Evolutionary conservation across 1,140 invertebrate species (phyloP), one percentile per base, ranked within the genome.

Genomic region (Nasonia giraulti): DNA sequence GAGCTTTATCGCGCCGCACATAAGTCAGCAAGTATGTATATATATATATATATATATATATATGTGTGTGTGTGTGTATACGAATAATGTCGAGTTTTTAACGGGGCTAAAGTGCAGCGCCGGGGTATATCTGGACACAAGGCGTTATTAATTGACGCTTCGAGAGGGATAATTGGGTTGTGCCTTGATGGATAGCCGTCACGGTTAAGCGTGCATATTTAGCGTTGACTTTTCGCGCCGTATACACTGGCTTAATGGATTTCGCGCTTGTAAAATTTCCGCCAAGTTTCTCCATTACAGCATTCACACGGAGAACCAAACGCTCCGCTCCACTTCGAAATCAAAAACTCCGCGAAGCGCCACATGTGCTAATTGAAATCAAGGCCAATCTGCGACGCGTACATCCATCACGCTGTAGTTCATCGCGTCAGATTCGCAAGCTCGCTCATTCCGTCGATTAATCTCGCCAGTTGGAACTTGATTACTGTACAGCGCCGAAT

Each of bases 61-160:
- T 27, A 27, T 27, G 0, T 27, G 0, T 27, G 23, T 27, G 0
- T 27, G 23, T 27, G 0, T 27, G 23, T 27, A 27, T 68, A 14
- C 66, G 69, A 47, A 82, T 75, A 82, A 82, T 27, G 20, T 71
- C 31, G 71, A 2, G 14, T 75, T 37, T 82, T 82, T 62, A 62
- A 40, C n/a, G 44, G 44, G 44, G 5, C 6, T 50, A 74, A 74
- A 55, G 44, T 33, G 20, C 37, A 33, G 55, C 27, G 20, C 2
- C 4, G 47, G 68, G 23, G 17, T 62, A 14, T 62, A 62, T 62
- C 55, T 20, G 55, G 55, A 20, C 20, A 40, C 6, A 47, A 33
- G n/a, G 55, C 5, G 47, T 74, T 82, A 82, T 82, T 74, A 82
- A 82, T 74, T 10, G 71, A 37, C n/a, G 40, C 55, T 74, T 68